phyloP scores from a whole-genome alignment of 2,888 invertebrate species.

The Hirtodrosophila histrioides region DNA sequence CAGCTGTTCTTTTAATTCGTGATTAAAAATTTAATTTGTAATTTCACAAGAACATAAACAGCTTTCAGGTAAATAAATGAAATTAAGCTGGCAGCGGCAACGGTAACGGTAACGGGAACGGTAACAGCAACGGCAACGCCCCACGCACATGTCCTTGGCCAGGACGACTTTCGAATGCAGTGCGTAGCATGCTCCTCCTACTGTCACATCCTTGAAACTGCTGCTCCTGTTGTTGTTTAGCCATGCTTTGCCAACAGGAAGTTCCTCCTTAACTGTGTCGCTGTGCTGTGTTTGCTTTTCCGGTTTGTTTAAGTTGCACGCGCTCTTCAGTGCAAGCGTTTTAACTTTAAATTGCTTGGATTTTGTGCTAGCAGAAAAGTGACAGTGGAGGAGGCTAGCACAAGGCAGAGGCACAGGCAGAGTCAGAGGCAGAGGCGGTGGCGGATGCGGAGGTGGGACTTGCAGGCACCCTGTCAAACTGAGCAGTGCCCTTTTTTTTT shows the following conservation, averaged over 20 bases:
- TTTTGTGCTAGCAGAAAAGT: conserved; percentile 51
- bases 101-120: not conserved
- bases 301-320: conserved; percentile 78
- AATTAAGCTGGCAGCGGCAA: conserved; percentile 65
- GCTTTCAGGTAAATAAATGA: conserved; percentile 78
- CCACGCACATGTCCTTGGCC: conserved; percentile 47
- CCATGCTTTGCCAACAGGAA: conserved; percentile 63
- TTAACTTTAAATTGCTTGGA: conserved; percentile 75
- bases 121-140: not conserved
- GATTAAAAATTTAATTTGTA: conserved; percentile 81
- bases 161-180: conserved; percentile 19
- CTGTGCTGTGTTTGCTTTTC: conserved; percentile 74
- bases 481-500: not conserved
- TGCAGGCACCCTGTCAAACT: conserved; percentile 15
- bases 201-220: conserved; percentile 45
- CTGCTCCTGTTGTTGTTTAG: conserved; percentile 46
- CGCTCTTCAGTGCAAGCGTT: conserved; percentile 66
- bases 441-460: not conserved
- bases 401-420: not conserved
- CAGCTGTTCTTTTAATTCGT: conserved; percentile 50
- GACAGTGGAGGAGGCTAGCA: conserved; percentile 39
- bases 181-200: conserved; percentile 30
- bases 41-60: conserved; percentile 77
- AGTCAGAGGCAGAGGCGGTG: conserved; percentile 2
- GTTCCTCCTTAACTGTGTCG: conserved; percentile 79